Evolutionary conservation across 1,140 invertebrate genomes (phyloP), one percentile per base, ranked within the genome.

Genomic region (Dreissena polymorpha): DNA sequence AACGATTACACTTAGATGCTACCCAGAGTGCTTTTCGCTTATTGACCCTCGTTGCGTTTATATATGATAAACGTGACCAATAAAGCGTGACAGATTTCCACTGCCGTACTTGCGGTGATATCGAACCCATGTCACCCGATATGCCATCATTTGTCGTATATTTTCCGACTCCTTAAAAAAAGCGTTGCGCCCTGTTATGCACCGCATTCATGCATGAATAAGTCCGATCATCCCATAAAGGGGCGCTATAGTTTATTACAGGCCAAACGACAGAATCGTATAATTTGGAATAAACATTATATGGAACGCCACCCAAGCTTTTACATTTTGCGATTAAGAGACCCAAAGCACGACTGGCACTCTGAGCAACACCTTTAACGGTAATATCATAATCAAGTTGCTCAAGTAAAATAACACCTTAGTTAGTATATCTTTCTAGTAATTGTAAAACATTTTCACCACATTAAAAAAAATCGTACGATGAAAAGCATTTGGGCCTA

Each of bases 341-440:
- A 27, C 23, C 29, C 14, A 39, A 21, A n/a, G 68, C 68, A 39
- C 29, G 68, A 29, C 65, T 68, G 23, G 65, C 65, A 68, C 7
- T 29, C 25, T 70, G 29, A 29, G 27, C 13, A 12, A 27, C 12
- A 14, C 10, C 25, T 50, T 70, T 70, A 10, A 50, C 29, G 14
- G 68, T 70, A 70, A 70, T 70, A 49, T 70, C 21, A 49, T 39
- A 70, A 70, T 70, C 68, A 49, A 70, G 25, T 29, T 70, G 68
- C 51, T 70, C 68, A 70, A 3, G 68, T n/a, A 70, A 23, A 70
- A 70, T 50, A 18, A 70, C 39, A 29, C 68, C 68, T 18, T 29
- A n/a, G 51, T 70, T 18, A 18, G 25, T 18, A 70, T 70, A 39
- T 29, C 68, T 29, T 10, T 70, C 25, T 49, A 70, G 29, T 49